Evolutionary conservation across 2,113 vertebrate genomes (phyloP).

Genomic region (Heterocephalus glaber): DNA sequence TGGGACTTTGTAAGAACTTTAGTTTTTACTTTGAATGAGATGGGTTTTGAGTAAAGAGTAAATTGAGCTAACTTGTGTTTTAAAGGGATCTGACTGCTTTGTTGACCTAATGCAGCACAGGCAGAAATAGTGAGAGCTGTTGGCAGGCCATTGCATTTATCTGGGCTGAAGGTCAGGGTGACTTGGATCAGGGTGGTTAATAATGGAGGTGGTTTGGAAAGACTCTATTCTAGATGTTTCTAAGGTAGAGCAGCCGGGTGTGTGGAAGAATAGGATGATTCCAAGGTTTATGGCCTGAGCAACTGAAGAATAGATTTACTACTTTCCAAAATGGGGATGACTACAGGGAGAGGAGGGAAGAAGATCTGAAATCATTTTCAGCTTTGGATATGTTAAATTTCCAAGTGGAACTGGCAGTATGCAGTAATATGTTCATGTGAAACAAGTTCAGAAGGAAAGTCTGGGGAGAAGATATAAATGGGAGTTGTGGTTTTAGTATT

Average conservation of each 20-base stretch:
- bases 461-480: not conserved
- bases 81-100: not conserved
- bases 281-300: not conserved
- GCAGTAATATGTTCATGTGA: not conserved
- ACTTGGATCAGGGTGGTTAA: not conserved
- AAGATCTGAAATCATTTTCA: constrained; percentile 39
- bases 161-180: constrained; percentile 29
- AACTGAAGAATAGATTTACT: not conserved
- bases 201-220: not conserved
- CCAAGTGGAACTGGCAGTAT: not conserved
- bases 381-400: constrained; percentile 41
- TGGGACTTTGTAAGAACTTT: constrained; percentile 14
- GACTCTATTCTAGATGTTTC: constrained; percentile 11
- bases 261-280: not conserved
- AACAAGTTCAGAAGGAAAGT: constrained; percentile 6
- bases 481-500: not conserved
- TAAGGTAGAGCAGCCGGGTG: not conserved
- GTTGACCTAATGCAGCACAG: not conserved
- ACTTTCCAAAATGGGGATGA: not conserved
- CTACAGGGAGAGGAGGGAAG: not conserved
- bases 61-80: constrained; percentile 10
- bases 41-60: not conserved
- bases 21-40: constrained; percentile 29
- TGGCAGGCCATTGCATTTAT: not conserved
- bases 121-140: not conserved